Base-by-base conservation (phyloP, 2,113 vertebrate species). In the Upupa epops region DNA sequence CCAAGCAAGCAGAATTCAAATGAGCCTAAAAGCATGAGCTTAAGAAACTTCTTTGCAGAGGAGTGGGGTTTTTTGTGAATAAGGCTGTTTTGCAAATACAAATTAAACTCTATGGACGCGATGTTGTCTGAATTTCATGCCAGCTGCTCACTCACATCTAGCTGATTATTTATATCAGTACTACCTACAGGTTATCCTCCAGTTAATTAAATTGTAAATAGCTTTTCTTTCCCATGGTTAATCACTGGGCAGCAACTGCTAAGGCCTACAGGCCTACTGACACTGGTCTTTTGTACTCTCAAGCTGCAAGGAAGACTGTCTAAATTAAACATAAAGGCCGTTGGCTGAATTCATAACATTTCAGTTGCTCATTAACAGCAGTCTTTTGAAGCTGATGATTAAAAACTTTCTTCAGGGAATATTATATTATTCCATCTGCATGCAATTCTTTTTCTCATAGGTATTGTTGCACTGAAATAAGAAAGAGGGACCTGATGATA, bases 271-370 rank as follows among this genome's bases (percentile, higher is more conserved):
- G 77, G 81, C 90, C 81, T 42, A 79, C 59, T 82, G 88, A 82
- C 92, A 92, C 64, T 81, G 66, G 59, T 88, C 92, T 88, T 95
- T 93, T 94, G 77, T 93, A 69, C 86, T 90, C 83, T 42, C 0
- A 5, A 86, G 77, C 81, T 92, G 59, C 64, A 84, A 93, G 83
- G 70, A 92, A 90, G n/a, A 70, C 70, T 84, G 86, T 64, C 74
- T 90, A 88, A 93, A 88, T 95, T 86, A 88, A 91, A 94, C 36
- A 74, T 36, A 86, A 83, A 89, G 55, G 51, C 70, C 84, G 49
- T 54, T 92, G 90, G 54, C 88, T 95, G 88, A 90, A 81, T 94
- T 93, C 72, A 63, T 86, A 93, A 83, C 86, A 79, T 93, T 82
- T 86, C 77, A 73, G 51, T 82, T 79, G 74, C 59, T 89, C 55